Evolutionary conservation across 2,797 vertebrate species (phyloP).

Genomic region (Leontopithecus rosalia): DNA sequence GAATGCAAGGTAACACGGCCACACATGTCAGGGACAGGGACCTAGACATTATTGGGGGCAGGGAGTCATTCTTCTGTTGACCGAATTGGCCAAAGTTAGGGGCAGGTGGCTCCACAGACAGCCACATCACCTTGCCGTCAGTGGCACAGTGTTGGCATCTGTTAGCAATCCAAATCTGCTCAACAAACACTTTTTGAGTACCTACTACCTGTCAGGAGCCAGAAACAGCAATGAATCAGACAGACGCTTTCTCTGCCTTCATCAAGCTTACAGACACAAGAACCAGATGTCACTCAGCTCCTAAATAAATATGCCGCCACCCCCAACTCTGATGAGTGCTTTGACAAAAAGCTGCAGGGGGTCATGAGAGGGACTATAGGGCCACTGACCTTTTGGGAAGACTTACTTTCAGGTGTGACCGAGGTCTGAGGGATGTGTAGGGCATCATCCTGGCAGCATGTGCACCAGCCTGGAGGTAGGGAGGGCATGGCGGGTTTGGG

Average conservation of each 20-base stretch:
- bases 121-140: no score
- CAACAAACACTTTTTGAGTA: not conserved
- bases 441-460: not conserved
- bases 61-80: not conserved
- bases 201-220: not conserved
- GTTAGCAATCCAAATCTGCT: not conserved
- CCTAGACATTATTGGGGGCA: not conserved
- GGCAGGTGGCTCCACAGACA: not conserved
- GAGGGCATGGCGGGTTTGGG: fast-evolving
- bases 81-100: not conserved
- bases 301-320: not conserved
- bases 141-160: not conserved
- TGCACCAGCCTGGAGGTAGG: not conserved
- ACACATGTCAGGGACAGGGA: not conserved
- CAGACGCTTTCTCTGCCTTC: not conserved
- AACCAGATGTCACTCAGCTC: not conserved
- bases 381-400: not conserved
- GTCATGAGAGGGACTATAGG: fast-evolving
- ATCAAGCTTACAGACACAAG: not conserved
- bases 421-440: not conserved
- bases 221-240: not conserved
- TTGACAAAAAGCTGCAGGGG: not conserved
- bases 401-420: not conserved
- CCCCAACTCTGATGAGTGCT: not conserved
- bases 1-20: not conserved